A percentile compares a stretch with the other conserved stretches of the same genome.
phyloP scores from a whole-genome alignment of 2,888 invertebrate species.

The Plagiodera versicolora region DNA sequence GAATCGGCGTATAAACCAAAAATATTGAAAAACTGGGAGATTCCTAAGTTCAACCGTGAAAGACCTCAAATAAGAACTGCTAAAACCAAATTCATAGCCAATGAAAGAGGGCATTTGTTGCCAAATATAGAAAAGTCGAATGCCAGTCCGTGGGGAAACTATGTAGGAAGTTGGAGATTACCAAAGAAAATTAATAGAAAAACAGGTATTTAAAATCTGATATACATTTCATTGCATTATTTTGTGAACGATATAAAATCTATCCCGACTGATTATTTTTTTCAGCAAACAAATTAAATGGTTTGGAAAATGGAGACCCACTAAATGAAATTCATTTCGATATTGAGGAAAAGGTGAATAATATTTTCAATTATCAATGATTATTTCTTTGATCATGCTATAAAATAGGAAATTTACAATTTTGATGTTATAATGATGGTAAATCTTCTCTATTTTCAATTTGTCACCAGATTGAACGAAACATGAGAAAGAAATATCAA shows the following conservation, averaged over 20 bases:
- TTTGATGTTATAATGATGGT: too few relatives aligned
- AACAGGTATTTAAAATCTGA: conserved; percentile 35
- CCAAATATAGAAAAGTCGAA: conserved; percentile 60
- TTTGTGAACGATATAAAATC: not conserved
- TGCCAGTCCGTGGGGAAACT: conserved; percentile 62
- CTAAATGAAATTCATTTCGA: not conserved
- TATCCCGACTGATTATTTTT: conserved; percentile 4
- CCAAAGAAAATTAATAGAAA: conserved; percentile 42
- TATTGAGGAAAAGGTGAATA: conserved; percentile 5
- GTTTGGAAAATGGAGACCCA: conserved; percentile 14
- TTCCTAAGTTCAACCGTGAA: conserved; percentile 66
- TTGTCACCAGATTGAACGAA: too few relatives aligned
- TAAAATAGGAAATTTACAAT: too few relatives aligned
- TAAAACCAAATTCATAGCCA: conserved; percentile 62
- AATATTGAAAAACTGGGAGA: conserved; percentile 68
- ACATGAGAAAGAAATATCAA: too few relatives aligned
- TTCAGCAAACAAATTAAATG: conserved; percentile 26
- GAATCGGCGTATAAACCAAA: conserved; percentile 64
- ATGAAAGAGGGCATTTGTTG: conserved; percentile 67
- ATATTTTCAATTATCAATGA: too few relatives aligned
- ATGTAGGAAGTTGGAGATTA: conserved; percentile 39
- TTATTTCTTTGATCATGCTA: too few relatives aligned
- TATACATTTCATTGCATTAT: conserved; percentile 1
- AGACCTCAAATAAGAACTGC: conserved; percentile 56
- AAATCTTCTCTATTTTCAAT: too few relatives aligned